phyloP scores from a whole-genome alignment of 2,113 vertebrate genomes.

The Thryonomys swinderianus region DNA sequence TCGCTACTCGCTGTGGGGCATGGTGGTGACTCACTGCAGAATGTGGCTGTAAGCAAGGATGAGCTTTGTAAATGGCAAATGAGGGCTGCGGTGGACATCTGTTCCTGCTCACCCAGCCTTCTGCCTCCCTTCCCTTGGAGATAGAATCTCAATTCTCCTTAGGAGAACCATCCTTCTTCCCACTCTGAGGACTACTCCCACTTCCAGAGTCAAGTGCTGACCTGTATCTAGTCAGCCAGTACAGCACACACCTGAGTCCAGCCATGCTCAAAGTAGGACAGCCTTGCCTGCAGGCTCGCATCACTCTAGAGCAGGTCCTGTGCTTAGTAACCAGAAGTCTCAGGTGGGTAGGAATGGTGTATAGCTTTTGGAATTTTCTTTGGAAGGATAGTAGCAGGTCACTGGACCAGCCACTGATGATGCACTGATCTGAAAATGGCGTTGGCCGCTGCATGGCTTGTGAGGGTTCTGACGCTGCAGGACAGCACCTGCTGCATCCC shows the following conservation, averaged over 20 bases:
- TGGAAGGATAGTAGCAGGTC: neutral
- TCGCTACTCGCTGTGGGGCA: neutral
- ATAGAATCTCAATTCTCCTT: neutral
- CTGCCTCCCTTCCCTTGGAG: neutral
- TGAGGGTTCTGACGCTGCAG: neutral
- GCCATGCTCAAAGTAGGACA: neutral
- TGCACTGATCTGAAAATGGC: neutral
- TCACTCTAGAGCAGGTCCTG: neutral
- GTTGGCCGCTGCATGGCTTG: neutral
- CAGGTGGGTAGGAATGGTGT: neutral
- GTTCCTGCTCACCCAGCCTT: neutral
- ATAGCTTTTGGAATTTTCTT: neutral
- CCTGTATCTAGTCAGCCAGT: neutral
- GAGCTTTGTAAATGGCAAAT: neutral
- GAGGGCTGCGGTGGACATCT: constrained; percentile 5
- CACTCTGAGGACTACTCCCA: neutral
- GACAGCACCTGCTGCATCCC: neutral
- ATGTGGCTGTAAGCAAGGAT: neutral
- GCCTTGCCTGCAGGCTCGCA: neutral
- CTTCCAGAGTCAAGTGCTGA: neutral
- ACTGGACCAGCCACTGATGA: neutral
- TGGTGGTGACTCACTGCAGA: constrained; percentile 30
- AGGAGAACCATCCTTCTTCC: neutral
- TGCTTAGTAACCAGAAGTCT: neutral
- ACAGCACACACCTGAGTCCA: neutral